Evolutionary conservation across 2,797 vertebrate species (phyloP).

Genomic region (Psittacula derbiana): DNA sequence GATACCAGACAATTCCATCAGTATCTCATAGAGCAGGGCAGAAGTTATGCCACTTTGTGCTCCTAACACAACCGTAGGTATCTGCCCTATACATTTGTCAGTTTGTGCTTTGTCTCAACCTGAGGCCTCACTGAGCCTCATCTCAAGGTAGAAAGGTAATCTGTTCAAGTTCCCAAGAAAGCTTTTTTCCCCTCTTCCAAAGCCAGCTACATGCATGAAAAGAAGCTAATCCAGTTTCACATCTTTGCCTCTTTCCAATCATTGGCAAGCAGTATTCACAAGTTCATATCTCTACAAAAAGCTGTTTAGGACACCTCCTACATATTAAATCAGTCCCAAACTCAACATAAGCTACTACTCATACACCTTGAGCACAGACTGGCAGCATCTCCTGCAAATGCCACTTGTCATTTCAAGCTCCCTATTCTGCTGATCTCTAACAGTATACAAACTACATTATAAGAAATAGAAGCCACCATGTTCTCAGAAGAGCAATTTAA

Average conservation of each 20-base stretch:
- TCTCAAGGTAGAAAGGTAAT: not conserved
- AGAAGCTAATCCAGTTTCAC: not conserved
- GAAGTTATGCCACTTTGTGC: not conserved
- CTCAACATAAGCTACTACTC: not conserved
- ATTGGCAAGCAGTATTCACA: not conserved
- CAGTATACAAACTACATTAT: not conserved
- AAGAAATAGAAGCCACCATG: not conserved
- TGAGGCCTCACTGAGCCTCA: not conserved
- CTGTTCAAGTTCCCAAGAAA: not conserved
- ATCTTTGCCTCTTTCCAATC: not conserved
- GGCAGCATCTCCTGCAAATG: not conserved
- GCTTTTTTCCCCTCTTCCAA: fast-evolving
- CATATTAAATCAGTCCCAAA: not conserved
- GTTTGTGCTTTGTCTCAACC: not conserved
- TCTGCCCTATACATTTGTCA: not conserved
- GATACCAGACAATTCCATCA: not conserved
- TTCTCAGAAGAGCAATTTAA: not conserved
- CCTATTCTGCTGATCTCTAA: not conserved
- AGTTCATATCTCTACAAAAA: not conserved
- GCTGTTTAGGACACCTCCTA: constrained; percentile 4
- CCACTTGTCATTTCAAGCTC: not conserved
- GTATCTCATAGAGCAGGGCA: not conserved
- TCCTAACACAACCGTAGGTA: not conserved
- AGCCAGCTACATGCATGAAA: not conserved
- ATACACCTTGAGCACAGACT: not conserved